Base-by-base conservation (phyloP, 2,888 invertebrate genomes). In the Drosophila macrospina region DNA sequence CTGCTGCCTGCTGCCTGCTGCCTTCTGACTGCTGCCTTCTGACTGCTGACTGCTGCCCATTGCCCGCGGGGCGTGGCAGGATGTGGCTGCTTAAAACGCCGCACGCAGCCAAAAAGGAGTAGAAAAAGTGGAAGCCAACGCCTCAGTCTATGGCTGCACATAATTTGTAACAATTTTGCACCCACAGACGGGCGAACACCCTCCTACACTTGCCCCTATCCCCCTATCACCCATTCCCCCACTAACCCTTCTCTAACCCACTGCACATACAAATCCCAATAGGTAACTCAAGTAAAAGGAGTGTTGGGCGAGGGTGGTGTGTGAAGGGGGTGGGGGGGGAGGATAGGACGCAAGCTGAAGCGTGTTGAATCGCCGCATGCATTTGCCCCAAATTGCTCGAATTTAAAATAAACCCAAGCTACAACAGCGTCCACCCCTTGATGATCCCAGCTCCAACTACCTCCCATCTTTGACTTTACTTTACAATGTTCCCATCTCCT, bases 151-250 rank as follows among this genome's bases (percentile, higher is more conserved):
- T 71, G 74, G 69, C 88, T 86, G 81, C 76, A 74, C 79, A 88
- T 88, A 88, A 88, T 86, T 86, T 88, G 87, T 86, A 77, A 86
- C 85, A 78, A 88, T 86, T 86, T 84, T 68, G 72, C 74, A 76
- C 73, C 71, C 71, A 54, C 68, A 67, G 50, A 50, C 55, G 7
- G 37, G 26, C 26, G 20, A 7, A 32, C 48, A 11, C 34, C 34
- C 30, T 47, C 4, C n/a, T 1, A 5, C 30, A 16, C 54, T 24
- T 13, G 37, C 10, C 5, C 45, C 11, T 2, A 5, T 11, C 37
- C 26, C 5, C 30, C 20, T 37, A 8, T 3, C 24, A 24, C 11
- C 26, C 13, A 5, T 10, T 16, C n/a, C n/a, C n/a, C n/a, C n/a
- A 15, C 34, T 13, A 36, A 7, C 5, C 24, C 26, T 24, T 5